Evolutionary conservation across 2,113 vertebrate genomes (phyloP).

Genomic region (Notarius lentiginosus): DNA sequence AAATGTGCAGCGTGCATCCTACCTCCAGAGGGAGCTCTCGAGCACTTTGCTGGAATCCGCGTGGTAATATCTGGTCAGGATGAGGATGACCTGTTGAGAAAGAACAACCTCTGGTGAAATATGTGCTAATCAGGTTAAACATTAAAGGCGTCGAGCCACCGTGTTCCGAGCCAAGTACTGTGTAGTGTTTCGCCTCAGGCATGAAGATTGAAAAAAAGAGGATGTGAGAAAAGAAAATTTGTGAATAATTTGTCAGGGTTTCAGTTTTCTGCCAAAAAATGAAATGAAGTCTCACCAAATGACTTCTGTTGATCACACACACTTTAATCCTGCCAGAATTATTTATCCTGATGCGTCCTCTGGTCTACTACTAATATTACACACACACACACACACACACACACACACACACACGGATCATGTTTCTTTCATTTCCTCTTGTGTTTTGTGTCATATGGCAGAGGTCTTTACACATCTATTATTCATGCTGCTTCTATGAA

Average conservation of each 20-base stretch:
- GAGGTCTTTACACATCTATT: slow-evolving; percentile 48
- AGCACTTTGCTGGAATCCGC: slow-evolving; percentile 94
- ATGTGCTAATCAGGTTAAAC: neutral
- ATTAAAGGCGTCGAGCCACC: neutral
- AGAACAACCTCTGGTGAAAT: neutral
- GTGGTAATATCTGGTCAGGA: slow-evolving; percentile 96
- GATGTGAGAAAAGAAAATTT: neutral
- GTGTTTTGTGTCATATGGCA: slow-evolving; percentile 12
- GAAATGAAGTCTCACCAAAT: neutral
- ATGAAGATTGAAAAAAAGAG: neutral
- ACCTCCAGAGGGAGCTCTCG: slow-evolving; percentile 94
- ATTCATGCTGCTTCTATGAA: slow-evolving; percentile 52
- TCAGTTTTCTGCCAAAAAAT: neutral
- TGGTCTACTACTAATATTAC: neutral
- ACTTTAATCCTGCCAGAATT: slow-evolving; percentile 48
- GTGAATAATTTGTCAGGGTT: neutral
- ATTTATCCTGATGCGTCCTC: slow-evolving; percentile 38
- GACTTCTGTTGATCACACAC: slow-evolving; percentile 10
- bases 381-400: slow-evolving; percentile 7
- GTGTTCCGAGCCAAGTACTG: neutral
- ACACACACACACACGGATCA: slow-evolving; percentile 8
- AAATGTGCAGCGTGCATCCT: slow-evolving; percentile 44
- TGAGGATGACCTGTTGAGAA: slow-evolving; percentile 87
- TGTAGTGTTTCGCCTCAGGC: neutral
- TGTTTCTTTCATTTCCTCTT: neutral